A percentile compares a stretch with the other conserved stretches of the same genome.
These are phyloP conservation scores for Amazona vittata DNA, from an alignment of 2,113 vertebrate genomes.

Conservation along the genomic window DNA sequence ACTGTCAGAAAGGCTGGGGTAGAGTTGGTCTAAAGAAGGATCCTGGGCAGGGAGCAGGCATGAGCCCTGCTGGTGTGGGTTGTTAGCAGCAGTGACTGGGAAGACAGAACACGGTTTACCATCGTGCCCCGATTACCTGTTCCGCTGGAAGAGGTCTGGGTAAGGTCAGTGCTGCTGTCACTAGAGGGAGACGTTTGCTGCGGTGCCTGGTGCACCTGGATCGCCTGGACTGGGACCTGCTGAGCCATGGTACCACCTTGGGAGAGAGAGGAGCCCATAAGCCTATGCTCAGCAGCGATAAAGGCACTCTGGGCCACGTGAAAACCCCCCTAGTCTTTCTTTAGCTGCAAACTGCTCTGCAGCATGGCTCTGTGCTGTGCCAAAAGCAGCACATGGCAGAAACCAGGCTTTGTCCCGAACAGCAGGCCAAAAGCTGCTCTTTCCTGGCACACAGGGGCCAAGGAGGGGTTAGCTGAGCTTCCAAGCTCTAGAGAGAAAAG, in stretches of 20 bases:
- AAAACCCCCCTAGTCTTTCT: not conserved
- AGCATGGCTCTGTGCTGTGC: not conserved
- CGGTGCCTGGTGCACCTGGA: conserved; percentile 91
- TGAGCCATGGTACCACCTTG: conserved; percentile 89
- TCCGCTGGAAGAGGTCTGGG: conserved; percentile 90
- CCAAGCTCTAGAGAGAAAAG: not conserved
- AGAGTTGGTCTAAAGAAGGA: not conserved
- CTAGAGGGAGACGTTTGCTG: conserved; percentile 85
- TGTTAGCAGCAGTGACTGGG: not conserved
- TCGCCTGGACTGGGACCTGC: conserved; percentile 93
- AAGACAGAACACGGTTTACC: not conserved
- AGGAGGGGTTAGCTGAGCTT: not conserved
- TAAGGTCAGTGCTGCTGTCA: conserved; percentile 92
- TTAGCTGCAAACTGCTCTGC: not conserved
- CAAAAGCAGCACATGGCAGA: not conserved
- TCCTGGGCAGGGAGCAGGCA: not conserved
- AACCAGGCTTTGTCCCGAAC: not conserved
- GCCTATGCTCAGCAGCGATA: not conserved
- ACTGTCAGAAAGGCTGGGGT: not conserved
- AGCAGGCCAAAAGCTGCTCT: not conserved
- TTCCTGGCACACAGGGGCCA: not conserved
- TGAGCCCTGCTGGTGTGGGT: rapidly evolving
- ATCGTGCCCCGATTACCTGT: conserved; percentile 76
- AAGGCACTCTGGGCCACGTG: not conserved
- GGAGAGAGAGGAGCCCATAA: conserved; percentile 31